Base-by-base conservation (phyloP, 2,113 vertebrate species). In the Puntigrus tetrazona region DNA sequence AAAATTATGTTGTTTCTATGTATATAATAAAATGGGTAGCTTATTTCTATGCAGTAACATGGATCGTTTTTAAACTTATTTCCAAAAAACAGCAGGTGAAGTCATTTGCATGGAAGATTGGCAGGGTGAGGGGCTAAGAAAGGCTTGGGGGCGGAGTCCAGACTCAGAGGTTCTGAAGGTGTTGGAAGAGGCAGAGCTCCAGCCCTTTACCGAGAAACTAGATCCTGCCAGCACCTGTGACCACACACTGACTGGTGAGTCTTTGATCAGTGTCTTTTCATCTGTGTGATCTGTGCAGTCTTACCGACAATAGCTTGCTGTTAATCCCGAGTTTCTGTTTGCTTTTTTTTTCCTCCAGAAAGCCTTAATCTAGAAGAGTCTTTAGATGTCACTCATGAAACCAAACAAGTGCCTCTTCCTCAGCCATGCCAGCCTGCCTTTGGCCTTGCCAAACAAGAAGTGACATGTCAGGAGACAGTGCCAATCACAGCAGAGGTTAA, bases 171-270 rank as follows among this genome's bases (percentile, higher is more conserved):
- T 98, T 86, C 86, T 98, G 45, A 96, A 91, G 87, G 91, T 96
- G 52, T 94, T 98, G 4, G 95, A 95, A 86, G 95, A 97, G 91
- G 96, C 96, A 29, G 94, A 98, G 82, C 93, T 97, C 79, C 96
- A 97, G 88, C 93, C 95, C 29, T 94, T 96, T 84, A 97, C 96
- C 0, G 95, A 95, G 88, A 83, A 93, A 18, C 89, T 97, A n/a
- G 95, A 94, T 85, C 92, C 91, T 0, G 78, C 87, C 84, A 89
- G 91, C 65, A 36, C 89, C 84, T 76, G 76, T 61, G 87, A 86
- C 16, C 69, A 81, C 27, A 61, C n/a, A 34, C 16, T 73, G 29
- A 79, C 79, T 9, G 83, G 90, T 88, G 61, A 88, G 84, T 82
- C 75, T 47, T 18, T 72, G 10, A 83, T 77, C 20, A 5, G 1